Base-by-base conservation (phyloP, 2,797 vertebrate species). In the Oreochromis mossambicus region DNA sequence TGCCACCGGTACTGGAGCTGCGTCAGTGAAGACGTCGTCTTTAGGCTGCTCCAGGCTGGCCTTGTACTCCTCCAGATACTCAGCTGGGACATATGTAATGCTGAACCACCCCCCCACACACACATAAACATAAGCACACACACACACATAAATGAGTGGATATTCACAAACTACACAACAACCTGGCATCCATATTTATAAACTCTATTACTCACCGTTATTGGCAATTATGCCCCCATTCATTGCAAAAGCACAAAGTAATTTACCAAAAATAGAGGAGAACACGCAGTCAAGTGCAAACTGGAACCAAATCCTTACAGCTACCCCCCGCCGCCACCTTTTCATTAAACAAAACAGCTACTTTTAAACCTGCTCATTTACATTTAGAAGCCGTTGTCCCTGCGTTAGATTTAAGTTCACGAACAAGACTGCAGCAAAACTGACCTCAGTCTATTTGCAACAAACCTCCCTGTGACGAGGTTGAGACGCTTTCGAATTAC, bases 61-160 rank as follows among this genome's bases (percentile, higher is more conserved):
- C 92, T 95, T 97, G 95, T 99, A 99, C 83, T 98, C 97, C 55
- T 98, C 97, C 90, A 99, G 96, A 92, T 98, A 97, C 90, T 99
- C 98, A 75, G 96, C 97, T 82, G 97, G 97, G 87, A 99, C 97
- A 88, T 99, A 99, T 0, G 96, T 98, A 93, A 99, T 98, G 94
- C 99, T 99, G 94, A 76, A 87, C 17, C 17, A 14, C 26, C 17
- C 5, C 56, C 17, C 26, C 26, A 6, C 58, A 94, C 87, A 91
- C 82, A 86, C 63, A 89, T 50, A 78, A 3, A 78, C 41, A 56
- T 70, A 86, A n/a, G 63, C 78, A 85, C 81, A 87, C 12, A 63
- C 12, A 63, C 52, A 83, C 10, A 36, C 7, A 70, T 38, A 79
- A 77, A 80, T 84, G 2, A 88, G 85, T 82, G 41, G 63, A 83